These are phyloP conservation scores for Unio pictorum DNA, from an alignment of 2,888 invertebrate species.

Conservation along the genomic window DNA sequence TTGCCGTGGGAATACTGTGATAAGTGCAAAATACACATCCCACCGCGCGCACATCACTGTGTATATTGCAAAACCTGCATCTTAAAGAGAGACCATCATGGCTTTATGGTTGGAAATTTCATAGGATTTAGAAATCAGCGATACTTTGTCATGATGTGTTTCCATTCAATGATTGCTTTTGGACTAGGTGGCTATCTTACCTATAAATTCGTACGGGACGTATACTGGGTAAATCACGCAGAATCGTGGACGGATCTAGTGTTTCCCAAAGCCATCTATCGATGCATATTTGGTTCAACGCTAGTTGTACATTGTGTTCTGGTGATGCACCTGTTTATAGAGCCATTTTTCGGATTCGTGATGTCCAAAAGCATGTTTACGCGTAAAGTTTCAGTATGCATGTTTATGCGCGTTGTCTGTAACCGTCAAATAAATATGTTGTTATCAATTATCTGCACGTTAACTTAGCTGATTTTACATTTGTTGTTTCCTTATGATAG, in stretches of 20 bases:
- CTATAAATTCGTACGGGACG: slow-evolving; percentile 21
- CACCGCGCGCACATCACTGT: slow-evolving; percentile 59
- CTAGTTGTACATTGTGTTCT: slow-evolving; percentile 19
- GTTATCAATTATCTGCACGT: no score
- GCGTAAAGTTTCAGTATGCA: no score
- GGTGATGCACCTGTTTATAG: slow-evolving; percentile 39
- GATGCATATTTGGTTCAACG: slow-evolving; percentile 24
- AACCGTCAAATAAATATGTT: no score
- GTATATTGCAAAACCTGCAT: slow-evolving; percentile 58
- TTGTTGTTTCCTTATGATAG: no score
- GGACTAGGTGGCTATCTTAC: slow-evolving; percentile 30
- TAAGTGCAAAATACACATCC: slow-evolving; percentile 39
- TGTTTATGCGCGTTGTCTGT: no score
- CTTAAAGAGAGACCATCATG: slow-evolving; percentile 64
- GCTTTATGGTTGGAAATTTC: slow-evolving; percentile 58
- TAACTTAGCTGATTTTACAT: no score
- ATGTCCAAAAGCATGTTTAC: no score
- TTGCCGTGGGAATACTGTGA: slow-evolving; percentile 36
- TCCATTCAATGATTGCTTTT: slow-evolving; percentile 35
- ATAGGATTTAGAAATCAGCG: slow-evolving; percentile 57
- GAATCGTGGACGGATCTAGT: slow-evolving; percentile 26
- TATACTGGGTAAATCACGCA: slow-evolving; percentile 17
- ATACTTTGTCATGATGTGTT: slow-evolving; percentile 50
- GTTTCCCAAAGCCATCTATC: slow-evolving; percentile 27
- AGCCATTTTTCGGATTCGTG: slow-evolving; percentile 27